Percentiles rank a stretch among this genome's conserved stretches.
Evolutionary conservation across 2,113 vertebrate genomes (phyloP).

Genomic region (Terrapene triunguis): DNA sequence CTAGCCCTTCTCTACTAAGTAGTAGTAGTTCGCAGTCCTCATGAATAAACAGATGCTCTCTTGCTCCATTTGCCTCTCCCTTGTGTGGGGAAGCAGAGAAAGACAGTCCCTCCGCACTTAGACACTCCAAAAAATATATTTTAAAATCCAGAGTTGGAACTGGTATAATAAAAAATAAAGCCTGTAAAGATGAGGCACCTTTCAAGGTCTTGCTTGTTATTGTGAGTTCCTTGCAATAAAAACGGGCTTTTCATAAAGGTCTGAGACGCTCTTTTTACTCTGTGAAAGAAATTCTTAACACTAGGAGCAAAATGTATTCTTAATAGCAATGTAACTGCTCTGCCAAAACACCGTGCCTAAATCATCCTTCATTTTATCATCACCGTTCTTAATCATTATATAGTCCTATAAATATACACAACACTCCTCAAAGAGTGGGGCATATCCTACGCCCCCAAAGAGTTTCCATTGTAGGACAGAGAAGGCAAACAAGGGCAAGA

Average conservation of each 20-base stretch:
- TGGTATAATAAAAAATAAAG: neutral
- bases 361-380: conserved; percentile 10
- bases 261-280: neutral
- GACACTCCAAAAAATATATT: neutral
- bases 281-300: neutral
- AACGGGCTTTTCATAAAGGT: neutral
- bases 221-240: neutral
- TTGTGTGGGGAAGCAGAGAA: neutral
- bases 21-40: neutral
- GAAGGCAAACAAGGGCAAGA: neutral
- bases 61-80: neutral
- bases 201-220: conserved; percentile 26
- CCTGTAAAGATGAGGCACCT: neutral
- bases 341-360: neutral
- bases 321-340: neutral
- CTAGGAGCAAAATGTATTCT: conserved; percentile 1
- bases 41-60: neutral
- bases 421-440: neutral
- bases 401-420: neutral
- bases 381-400: neutral
- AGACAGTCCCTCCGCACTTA: neutral
- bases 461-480: fast-evolving
- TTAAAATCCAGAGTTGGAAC: neutral
- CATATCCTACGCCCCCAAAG: neutral
- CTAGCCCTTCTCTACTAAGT: neutral